Evolutionary conservation across 35 echinoderm and acorn worm species (phyloP).

Genomic region (Ophiothrix spiculata): DNA sequence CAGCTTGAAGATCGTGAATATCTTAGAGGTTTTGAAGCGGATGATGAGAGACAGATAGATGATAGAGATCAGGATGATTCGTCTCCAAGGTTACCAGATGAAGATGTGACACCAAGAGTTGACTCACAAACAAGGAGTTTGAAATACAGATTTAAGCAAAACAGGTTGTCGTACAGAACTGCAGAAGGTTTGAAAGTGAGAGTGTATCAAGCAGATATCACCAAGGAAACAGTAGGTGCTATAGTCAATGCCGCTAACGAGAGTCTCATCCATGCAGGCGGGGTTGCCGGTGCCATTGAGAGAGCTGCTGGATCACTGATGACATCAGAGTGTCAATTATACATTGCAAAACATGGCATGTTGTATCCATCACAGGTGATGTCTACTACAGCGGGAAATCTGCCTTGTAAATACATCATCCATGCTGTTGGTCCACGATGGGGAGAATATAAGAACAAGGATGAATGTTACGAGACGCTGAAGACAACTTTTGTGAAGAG

Average conservation of each 20-base stretch:
- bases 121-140: background rate
- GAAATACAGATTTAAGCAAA: background rate
- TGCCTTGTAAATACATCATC: conserved; percentile 41
- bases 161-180: background rate
- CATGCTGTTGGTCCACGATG: conserved; percentile 59
- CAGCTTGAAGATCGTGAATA: background rate
- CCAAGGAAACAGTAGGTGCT: conserved; percentile 31
- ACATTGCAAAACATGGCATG: conserved; percentile 33
- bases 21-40: background rate
- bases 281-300: conserved; percentile 46
- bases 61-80: background rate
- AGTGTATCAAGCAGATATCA: conserved; percentile 27
- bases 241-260: conserved; percentile 55
- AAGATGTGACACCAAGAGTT: background rate
- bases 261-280: conserved; percentile 21
- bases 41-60: background rate
- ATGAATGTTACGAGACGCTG: conserved; percentile 27
- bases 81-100: background rate
- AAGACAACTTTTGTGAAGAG: conserved; percentile 45
- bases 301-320: conserved; percentile 21
- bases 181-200: background rate
- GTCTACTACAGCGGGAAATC: conserved; percentile 23
- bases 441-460: conserved; percentile 43
- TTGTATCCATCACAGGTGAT: conserved; percentile 41
- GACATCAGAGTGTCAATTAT: conserved; percentile 16